Evolutionary conservation across 2,113 vertebrate genomes (phyloP), one percentile per base, ranked within the genome.

Genomic region (Morone chrysops): DNA sequence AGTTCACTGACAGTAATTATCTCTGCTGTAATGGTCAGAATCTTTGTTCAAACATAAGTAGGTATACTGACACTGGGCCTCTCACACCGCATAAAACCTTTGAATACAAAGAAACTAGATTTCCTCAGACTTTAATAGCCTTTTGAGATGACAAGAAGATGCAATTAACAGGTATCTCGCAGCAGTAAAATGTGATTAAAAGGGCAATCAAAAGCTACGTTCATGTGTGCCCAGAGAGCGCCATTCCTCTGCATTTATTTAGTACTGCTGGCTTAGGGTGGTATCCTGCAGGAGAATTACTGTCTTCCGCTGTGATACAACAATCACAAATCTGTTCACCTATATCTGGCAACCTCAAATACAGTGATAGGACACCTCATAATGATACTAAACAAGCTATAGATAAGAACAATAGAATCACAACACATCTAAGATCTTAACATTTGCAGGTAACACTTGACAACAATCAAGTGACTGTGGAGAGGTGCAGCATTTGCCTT

Each of bases 401-500:
- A 76, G 57, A 67, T 25, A 40, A 36, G 50, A 74, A 76, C 53
- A 57, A 63, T 11, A 54, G 17, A 82, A 54, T 38, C 8, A 20
- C 59, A 5, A 6, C 25, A 2, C 0, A 48, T 68, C 40, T 70
- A 8, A 83, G 20, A 61, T 73, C 38, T 60, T 7, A 8, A 63
- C 38, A 70, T 83, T 20, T 69, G 25, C 47, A 38, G 40, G 36
- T 16, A n/a, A 63, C 10, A 16, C 76, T 70, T 62, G 73, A 87
- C 51, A 47, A 38, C 17, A 61, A 51, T 76, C 43, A 62, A 16
- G 2, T 1, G 20, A 85, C 50, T 4, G 31, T 5, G 47, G 59
- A 60, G 78, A 80, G 63, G 22, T 77, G 86, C 83, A 62, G 79
- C 54, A 66, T 59, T 77, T 54, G 59, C 70, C 40, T 82, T 75